phyloP scores from a whole-genome alignment of 1,140 invertebrate species.

The Pseudomyrmex concolor region DNA sequence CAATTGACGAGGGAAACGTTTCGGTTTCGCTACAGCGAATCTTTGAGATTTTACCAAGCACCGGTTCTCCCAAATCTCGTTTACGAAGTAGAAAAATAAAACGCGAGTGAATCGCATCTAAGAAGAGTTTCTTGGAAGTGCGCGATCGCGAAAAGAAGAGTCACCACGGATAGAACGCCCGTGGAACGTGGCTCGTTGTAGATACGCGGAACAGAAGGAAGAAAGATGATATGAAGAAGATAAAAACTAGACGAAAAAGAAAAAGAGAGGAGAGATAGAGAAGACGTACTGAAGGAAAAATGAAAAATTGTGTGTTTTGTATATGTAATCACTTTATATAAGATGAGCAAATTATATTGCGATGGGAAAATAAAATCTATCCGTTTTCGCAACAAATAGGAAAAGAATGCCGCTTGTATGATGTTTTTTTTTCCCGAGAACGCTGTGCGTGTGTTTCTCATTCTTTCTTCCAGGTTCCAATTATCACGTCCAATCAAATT shows the following conservation, averaged over 20 bases:
- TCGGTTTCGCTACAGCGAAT: slow-evolving; percentile 49
- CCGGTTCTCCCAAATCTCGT: slow-evolving; percentile 29
- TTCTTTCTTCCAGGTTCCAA: not conserved
- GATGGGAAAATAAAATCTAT: slow-evolving; percentile 69
- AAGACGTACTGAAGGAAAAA: slow-evolving; percentile 35
- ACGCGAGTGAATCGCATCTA: not conserved
- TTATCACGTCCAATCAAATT: not conserved
- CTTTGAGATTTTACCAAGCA: slow-evolving; percentile 49
- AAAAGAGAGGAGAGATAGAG: not conserved
- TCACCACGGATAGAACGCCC: slow-evolving; percentile 31
- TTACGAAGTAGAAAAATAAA: slow-evolving; percentile 2
- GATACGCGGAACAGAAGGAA: slow-evolving; percentile 42
- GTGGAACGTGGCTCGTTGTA: slow-evolving; percentile 37
- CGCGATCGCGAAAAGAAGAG: slow-evolving; percentile 35
- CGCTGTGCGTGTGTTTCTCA: not conserved
- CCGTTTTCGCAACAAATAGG: slow-evolving; percentile 63
- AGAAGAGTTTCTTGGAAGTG: slow-evolving; percentile 36
- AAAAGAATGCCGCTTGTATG: not conserved
- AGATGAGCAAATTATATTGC: slow-evolving; percentile 61
- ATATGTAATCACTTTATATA: slow-evolving; percentile 75
- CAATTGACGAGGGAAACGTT: slow-evolving; percentile 53
- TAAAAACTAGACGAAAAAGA: not conserved
- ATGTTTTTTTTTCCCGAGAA: not conserved
- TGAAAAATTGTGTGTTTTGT: slow-evolving; percentile 69
- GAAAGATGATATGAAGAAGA: not conserved